Evolutionary conservation across 2,888 invertebrate species (phyloP), one percentile per base, ranked within the genome.

Genomic region (Amiota communis): DNA sequence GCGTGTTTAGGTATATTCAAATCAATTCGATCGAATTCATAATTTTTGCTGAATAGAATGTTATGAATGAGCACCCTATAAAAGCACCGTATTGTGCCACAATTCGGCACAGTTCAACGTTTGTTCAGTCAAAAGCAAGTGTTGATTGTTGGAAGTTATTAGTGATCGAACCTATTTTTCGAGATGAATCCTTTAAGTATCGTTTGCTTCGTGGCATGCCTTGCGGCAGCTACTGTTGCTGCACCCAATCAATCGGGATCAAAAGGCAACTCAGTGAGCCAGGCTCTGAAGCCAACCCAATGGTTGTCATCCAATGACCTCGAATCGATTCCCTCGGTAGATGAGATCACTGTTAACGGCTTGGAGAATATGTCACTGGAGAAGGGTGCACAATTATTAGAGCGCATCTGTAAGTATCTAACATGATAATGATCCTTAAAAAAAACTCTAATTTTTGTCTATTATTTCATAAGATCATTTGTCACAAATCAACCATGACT

Each of bases 171-270:
- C 48, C 36, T 73, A 23, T 70, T 63, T 23, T 9, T 20, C 68
- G 73, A 17, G n/a, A 87, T 88, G 87, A 88, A 87, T 78, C 79
- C 82, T 12, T 74, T 87, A 75, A 79, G 77, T 77, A 79, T 77
- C 48, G 63, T 86, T 56, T 81, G 86, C 79, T 74, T 87, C 8
- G 48, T 87, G 80, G 84, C 83, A 15, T 79, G 80, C 53, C 57
- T 87, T 72, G 76, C 81, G 47, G 76, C 74, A 1, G 77, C 81
- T 3, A 78, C 75, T n/a, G 64, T 78, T 76, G 86, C 80, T 56
- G 68, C 61, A 59, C 82, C 75, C 56, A 72, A 73, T 36, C 68
- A 70, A 67, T 81, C 74, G 1, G 74, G 36, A 73, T 78, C 36
- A 3, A n/a, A 13, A 46, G 71, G 74, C 78, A 81, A 57, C 64